Conservation (phyloP, 2,888 invertebrate genomes). For the Onchidella celtica region DNA sequence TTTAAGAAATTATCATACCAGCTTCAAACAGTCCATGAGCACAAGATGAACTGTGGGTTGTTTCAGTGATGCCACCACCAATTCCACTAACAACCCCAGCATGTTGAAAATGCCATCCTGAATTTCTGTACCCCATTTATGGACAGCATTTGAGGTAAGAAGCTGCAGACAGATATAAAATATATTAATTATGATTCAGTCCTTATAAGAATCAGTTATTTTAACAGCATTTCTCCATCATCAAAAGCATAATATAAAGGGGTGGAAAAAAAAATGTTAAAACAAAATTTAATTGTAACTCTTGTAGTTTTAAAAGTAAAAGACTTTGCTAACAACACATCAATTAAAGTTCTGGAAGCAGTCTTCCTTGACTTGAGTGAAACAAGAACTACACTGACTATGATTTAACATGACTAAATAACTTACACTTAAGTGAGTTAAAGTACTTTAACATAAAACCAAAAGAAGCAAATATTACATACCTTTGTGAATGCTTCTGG, state of each 20-base stretch:
- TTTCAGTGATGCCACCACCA: constrained; percentile 79
- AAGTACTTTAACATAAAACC: too few species aligned
- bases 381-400: too few species aligned
- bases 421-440: too few species aligned
- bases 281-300: too few species aligned
- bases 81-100: constrained; percentile 80
- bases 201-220: too few species aligned
- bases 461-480: too few species aligned
- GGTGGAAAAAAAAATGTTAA: constrained; percentile 8
- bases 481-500: constrained; percentile 82
- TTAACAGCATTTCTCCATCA: too few species aligned
- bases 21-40: constrained; percentile 78
- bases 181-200: neutral
- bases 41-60: constrained; percentile 78
- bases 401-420: too few species aligned
- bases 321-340: too few species aligned
- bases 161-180: constrained; percentile 67
- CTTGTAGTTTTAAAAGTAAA: too few species aligned
- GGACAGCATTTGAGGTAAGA: constrained; percentile 80
- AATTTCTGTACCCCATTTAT: constrained; percentile 81
- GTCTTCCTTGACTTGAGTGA: too few species aligned
- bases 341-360: too few species aligned
- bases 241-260: neutral
- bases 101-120: constrained; percentile 82
- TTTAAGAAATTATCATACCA: constrained; percentile 77